Evolutionary conservation across 2,888 invertebrate genomes (phyloP), one percentile per base, ranked within the genome.

Genomic region (Andrena marginata): DNA sequence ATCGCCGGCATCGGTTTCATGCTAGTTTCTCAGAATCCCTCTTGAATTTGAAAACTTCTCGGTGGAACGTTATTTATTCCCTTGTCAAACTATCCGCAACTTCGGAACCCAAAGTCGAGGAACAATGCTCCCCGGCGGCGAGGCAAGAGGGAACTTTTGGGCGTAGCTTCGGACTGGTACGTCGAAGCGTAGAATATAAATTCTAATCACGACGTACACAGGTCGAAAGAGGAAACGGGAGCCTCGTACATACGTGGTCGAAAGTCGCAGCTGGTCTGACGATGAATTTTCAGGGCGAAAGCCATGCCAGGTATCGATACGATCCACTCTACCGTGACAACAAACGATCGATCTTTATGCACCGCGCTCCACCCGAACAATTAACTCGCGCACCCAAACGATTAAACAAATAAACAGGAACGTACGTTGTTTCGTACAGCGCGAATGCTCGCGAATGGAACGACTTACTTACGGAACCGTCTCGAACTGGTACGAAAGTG

Each of bases 401-500:
- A 68, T 80, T 48, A 73, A 73, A 80, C 80, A 73, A 80, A 73
- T 16, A 63, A 63, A 23, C 62, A 60, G 56, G 35, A 56, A 23
- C 42, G 33, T 67, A 35, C 29, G 68, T 69, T 26, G 68, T 60
- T 63, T 72, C 7, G 6, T 4, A 29, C 29, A 20, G 16, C 20
- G 2, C 62, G 51, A 67, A 67, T n/a, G 60, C 56, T 60, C 56
- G 42, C 74, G 63, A 73, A 67, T 31, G 65, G 51, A 51, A 74
- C 77, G 67, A 60, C 54, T 23, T 7, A 48, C 31, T 23, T 20
- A 48, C 49, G 67, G 63, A 56, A 42, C 74, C 48, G 80, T 82
- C 82, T 80, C 88, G 67, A 74, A 80, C 80, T 88, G 87, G 89
- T 82, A 88, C 88, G 77, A 62, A 60, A 72, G 63, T 70, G 75